These are phyloP conservation scores for Micrasema minimum DNA, from an alignment of 1,140 invertebrate species.

Conservation along the genomic window DNA sequence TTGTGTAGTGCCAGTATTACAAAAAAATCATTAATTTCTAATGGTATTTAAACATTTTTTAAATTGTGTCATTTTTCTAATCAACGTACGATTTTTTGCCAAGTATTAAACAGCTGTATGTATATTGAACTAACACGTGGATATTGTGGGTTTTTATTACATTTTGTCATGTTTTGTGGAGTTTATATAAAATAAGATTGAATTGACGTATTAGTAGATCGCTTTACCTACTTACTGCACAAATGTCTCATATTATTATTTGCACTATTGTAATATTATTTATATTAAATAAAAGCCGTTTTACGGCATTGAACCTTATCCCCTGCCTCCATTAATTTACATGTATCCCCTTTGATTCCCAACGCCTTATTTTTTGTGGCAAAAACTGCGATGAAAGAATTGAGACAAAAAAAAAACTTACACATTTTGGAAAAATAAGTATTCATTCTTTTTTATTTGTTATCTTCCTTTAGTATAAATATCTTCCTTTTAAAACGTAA, in stretches of 20 bases:
- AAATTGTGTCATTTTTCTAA: too few relatives aligned
- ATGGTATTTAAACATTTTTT: too few relatives aligned
- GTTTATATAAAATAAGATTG: neutral
- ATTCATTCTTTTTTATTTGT: too few relatives aligned
- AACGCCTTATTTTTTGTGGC: too few relatives aligned
- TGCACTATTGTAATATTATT: slow-evolving; percentile 41
- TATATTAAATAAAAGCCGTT: slow-evolving; percentile 49
- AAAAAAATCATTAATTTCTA: too few relatives aligned
- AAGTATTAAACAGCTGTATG: slow-evolving; percentile 30
- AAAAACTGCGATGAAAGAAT: too few relatives aligned
- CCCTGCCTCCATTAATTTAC: slow-evolving; percentile 24
- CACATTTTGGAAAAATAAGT: too few relatives aligned
- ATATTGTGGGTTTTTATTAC: slow-evolving; percentile 16
- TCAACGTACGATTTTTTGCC: neutral
- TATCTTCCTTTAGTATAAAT: too few relatives aligned
- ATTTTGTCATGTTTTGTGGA: slow-evolving; percentile 19
- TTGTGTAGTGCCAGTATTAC: too few relatives aligned
- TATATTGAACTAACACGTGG: slow-evolving; percentile 25
- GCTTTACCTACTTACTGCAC: slow-evolving; percentile 29
- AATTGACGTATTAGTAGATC: slow-evolving; percentile 5
- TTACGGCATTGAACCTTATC: slow-evolving; percentile 48
- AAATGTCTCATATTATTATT: slow-evolving; percentile 19
- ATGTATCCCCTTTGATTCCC: neutral
- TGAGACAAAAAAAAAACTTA: too few relatives aligned
- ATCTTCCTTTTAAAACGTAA: too few relatives aligned